Evolutionary conservation across 2,888 invertebrate genomes (phyloP).

Genomic region (Hoplodrina blanda): DNA sequence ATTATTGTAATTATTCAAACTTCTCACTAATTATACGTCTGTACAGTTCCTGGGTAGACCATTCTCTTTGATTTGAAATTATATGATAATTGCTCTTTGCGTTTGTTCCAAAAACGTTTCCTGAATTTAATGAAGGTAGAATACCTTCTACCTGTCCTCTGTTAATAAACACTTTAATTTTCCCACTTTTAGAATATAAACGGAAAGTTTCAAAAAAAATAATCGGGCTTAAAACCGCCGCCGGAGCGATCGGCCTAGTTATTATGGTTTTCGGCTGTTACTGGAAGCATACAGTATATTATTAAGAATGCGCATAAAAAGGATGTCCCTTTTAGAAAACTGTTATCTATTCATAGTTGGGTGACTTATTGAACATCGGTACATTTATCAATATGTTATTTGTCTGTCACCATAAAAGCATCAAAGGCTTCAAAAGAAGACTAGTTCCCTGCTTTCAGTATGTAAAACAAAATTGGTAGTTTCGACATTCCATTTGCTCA

Average conservation of each 20-base stretch:
- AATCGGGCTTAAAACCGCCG: background rate
- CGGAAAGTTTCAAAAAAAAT: background rate
- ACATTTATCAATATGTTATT: no score
- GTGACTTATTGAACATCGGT: no score
- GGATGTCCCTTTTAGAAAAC: no score
- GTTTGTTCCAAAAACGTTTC: background rate
- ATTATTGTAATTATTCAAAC: constrained; percentile 34
- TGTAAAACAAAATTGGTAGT: no score
- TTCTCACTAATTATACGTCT: constrained; percentile 33
- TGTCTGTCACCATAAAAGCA: no score
- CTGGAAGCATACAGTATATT: background rate
- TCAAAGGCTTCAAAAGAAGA: no score
- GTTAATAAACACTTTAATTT: background rate
- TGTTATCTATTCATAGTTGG: no score
- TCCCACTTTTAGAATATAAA: no score
- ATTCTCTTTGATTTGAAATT: constrained; percentile 11
- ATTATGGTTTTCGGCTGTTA: constrained; percentile 18
- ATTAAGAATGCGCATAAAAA: background rate
- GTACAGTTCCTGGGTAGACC: constrained; percentile 13
- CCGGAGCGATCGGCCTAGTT: background rate
- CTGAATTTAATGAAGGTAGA: background rate
- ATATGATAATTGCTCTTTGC: background rate
- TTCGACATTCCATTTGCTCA: constrained; percentile 2
- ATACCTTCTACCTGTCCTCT: background rate
- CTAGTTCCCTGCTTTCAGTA: no score